Percentiles rank a stretch among this genome's conserved stretches.
Conservation (phyloP, 2,888 invertebrate species). For the Pachydiplax longipennis region DNA sequence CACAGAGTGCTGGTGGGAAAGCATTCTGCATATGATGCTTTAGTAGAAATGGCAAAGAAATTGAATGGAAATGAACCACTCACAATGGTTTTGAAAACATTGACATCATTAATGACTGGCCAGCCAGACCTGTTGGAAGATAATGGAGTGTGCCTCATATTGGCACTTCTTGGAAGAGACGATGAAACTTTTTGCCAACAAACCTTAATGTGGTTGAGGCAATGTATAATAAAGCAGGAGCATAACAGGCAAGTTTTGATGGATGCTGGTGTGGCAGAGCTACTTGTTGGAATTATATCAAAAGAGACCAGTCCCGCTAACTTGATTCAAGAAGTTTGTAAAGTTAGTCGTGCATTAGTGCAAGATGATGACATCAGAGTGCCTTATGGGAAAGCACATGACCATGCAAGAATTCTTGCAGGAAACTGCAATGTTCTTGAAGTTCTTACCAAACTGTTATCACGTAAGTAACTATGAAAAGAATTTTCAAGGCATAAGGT, state of each 20-base stretch:
- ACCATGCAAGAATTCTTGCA: constrained; percentile 80
- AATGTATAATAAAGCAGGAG: constrained; percentile 85
- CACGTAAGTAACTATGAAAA: constrained; percentile 63
- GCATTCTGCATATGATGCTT: constrained; percentile 72
- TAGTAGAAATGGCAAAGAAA: constrained; percentile 67
- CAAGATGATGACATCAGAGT: constrained; percentile 89
- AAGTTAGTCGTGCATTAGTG: constrained; percentile 74
- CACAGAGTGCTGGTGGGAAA: constrained; percentile 79
- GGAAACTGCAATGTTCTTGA: constrained; percentile 68
- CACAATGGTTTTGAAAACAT: constrained; percentile 61
- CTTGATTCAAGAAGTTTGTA: constrained; percentile 69
- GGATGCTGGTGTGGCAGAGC: constrained; percentile 68
- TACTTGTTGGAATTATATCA: constrained; percentile 66
- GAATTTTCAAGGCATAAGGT: not conserved
- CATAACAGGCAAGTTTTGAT: constrained; percentile 80
- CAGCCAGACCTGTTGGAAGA: constrained; percentile 84
- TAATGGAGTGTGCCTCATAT: constrained; percentile 69
- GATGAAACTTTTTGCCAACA: constrained; percentile 66
- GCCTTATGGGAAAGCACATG: constrained; percentile 86
- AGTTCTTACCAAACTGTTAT: constrained; percentile 70
- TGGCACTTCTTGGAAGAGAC: constrained; percentile 56
- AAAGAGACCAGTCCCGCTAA: constrained; percentile 56
- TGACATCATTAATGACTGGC: constrained; percentile 73
- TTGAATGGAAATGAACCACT: constrained; percentile 57
- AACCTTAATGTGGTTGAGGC: constrained; percentile 73